A percentile compares a stretch with the other conserved stretches of the same genome.
Conservation (phyloP, 1,140 invertebrate species). For the Zaprionus inermis region DNA sequence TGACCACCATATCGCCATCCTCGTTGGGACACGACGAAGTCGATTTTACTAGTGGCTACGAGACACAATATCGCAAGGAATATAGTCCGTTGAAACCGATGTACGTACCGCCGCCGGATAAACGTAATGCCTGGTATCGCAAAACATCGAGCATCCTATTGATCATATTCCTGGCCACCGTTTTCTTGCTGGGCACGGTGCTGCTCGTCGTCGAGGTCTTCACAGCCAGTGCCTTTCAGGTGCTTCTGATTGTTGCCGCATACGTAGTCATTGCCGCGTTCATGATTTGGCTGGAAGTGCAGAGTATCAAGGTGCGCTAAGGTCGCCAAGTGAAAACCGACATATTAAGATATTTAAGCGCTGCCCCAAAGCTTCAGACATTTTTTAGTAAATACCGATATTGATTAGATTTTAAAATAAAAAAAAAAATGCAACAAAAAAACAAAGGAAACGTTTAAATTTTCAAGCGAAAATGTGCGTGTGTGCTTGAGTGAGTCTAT, state of each 20-base stretch:
- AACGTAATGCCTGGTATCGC: slow-evolving; percentile 64
- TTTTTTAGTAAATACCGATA: slow-evolving; percentile 45
- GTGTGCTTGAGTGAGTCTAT: background rate
- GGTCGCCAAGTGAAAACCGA: slow-evolving; percentile 44
- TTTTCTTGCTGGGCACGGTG: slow-evolving; percentile 63
- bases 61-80: slow-evolving; percentile 75
- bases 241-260: slow-evolving; percentile 54
- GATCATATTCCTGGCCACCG: slow-evolving; percentile 55
- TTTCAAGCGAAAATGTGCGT: background rate
- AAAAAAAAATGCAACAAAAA: slow-evolving; percentile 13
- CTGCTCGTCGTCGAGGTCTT: slow-evolving; percentile 63
- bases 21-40: slow-evolving; percentile 60
- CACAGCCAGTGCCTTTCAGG: slow-evolving; percentile 54
- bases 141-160: slow-evolving; percentile 59
- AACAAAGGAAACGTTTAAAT: slow-evolving; percentile 2
- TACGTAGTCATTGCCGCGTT: slow-evolving; percentile 63
- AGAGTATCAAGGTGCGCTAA: slow-evolving; percentile 72
- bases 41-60: slow-evolving; percentile 78
- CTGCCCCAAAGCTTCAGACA: slow-evolving; percentile 33
- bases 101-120: slow-evolving; percentile 64
- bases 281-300: slow-evolving; percentile 69
- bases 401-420: slow-evolving; percentile 31
- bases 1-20: slow-evolving; percentile 18
- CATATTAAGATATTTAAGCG: slow-evolving; percentile 33
- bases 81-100: slow-evolving; percentile 66